Evolutionary conservation across 30 jellyfish, hydroid and myxozoan genomes (phyloP), one percentile per base, ranked within the genome.

Genomic region (Hydra vulgaris): DNA sequence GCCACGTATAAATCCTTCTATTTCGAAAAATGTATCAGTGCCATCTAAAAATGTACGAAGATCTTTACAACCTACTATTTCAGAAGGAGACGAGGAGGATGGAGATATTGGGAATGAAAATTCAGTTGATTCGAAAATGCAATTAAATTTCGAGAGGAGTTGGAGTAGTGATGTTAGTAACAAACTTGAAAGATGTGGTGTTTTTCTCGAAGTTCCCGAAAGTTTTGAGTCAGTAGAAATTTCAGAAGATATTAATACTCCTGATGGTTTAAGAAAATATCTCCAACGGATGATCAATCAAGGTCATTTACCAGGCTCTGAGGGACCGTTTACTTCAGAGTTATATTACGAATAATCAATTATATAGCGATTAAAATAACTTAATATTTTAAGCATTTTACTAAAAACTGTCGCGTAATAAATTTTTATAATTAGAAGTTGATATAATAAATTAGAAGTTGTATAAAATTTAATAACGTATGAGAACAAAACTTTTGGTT

Each of bases 221-320:
- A 68, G 75, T n/a, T 68, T 7, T 68, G 75, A 8, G 26, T 8
- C 25, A 27, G 78, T 27, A 8, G 76, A 40, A 7, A 54, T 75
- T 8, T 24, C 83, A 22, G 85, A 78, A 54, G 95, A 83, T 74
- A 77, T 85, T 17, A 21, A 86, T 53, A 89, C 95, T 20, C 87
- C 90, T n/a, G 71, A 76, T 16, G 94, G 91, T 0, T 79, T 84
- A 15, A 89, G 89, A 23, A 21, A 70, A 23, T 79, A 81, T 70
- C 73, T 89, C 7, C 85, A 89, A 78, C 76, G 88, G 54, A 79
- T 85, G 89, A 85, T 81, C 18, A 74, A 54, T 21, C 90, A 84
- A 74, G 94, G 96, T 12, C 85, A 80, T 21, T 82, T 79, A 17
- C 89, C 96, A 25, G 96, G 94, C 16, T 23, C 81, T 8, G 27